Evolutionary conservation across 2,888 invertebrate species (phyloP).

Genomic region (Drosophila tanythrix): DNA sequence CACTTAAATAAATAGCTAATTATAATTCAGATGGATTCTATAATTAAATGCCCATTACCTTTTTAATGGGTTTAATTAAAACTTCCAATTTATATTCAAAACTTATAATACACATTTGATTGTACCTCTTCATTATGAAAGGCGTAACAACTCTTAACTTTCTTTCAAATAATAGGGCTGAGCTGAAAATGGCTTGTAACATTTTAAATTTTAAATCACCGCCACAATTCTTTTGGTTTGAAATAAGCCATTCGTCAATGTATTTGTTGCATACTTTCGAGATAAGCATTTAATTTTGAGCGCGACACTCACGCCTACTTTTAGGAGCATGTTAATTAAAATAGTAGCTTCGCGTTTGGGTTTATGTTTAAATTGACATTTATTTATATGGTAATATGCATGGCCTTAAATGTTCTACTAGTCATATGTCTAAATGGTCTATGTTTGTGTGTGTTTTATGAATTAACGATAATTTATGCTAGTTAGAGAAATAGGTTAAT

Average conservation of each 20-base stretch:
- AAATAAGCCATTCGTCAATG: neutral
- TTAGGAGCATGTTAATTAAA: neutral
- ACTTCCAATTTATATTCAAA: neutral
- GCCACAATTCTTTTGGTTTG: neutral
- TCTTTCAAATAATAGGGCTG: neutral
- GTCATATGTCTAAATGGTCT: conserved; percentile 62
- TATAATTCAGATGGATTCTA: neutral
- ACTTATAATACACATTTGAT: neutral
- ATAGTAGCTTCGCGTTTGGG: neutral
- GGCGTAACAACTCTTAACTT: neutral
- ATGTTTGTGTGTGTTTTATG: conserved; percentile 46
- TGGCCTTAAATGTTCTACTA: conserved; percentile 47
- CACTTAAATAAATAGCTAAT: neutral
- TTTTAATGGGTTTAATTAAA: neutral
- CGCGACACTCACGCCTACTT: neutral
- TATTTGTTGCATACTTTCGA: conserved; percentile 19
- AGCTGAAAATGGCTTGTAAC: neutral
- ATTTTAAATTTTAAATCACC: neutral
- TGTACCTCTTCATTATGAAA: neutral
- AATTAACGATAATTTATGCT: conserved; percentile 48
- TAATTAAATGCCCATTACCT: neutral
- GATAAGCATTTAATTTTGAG: neutral
- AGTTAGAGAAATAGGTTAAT: conserved; percentile 35
- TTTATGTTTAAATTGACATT: conserved; percentile 38
- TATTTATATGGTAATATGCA: conserved; percentile 47